Evolutionary conservation across 2,888 invertebrate species (phyloP).

Genomic region (Diaphora mendica): DNA sequence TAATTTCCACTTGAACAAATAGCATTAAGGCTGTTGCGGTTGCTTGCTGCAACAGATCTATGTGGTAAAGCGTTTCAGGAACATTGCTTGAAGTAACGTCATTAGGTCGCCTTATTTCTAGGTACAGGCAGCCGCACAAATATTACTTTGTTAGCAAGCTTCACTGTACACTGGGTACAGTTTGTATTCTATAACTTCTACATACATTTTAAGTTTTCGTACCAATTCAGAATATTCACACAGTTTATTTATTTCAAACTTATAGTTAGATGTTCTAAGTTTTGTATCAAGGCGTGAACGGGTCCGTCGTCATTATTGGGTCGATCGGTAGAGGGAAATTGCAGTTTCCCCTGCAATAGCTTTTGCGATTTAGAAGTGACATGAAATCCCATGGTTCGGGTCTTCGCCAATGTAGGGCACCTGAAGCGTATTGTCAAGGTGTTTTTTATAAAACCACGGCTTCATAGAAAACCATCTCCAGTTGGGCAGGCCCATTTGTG

Average conservation of each 20-base stretch:
- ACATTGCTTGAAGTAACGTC: not conserved
- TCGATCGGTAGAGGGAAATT: too few species aligned
- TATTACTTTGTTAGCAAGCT: not conserved
- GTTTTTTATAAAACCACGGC: too few species aligned
- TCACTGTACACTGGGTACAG: not conserved
- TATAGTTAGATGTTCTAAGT: not conserved
- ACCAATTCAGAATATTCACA: not conserved
- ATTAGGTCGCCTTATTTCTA: not conserved
- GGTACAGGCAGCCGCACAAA: not conserved
- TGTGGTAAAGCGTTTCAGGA: not conserved
- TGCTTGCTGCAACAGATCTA: constrained; percentile 3
- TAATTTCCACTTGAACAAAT: constrained; percentile 2
- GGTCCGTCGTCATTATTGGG: too few species aligned
- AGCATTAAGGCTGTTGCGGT: not conserved
- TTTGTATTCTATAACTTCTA: too few species aligned
- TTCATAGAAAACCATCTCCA: too few species aligned
- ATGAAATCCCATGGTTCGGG: too few species aligned
- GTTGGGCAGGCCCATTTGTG: not conserved
- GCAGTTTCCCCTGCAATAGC: too few species aligned
- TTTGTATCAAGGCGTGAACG: too few species aligned
- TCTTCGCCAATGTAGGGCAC: too few species aligned
- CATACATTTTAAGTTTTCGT: not conserved
- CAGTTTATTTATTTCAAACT: not conserved
- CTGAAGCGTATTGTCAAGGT: too few species aligned
- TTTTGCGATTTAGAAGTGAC: too few species aligned